Evolutionary conservation across 2,113 vertebrate species (phyloP).

Genomic region (Microtus oregoni): DNA sequence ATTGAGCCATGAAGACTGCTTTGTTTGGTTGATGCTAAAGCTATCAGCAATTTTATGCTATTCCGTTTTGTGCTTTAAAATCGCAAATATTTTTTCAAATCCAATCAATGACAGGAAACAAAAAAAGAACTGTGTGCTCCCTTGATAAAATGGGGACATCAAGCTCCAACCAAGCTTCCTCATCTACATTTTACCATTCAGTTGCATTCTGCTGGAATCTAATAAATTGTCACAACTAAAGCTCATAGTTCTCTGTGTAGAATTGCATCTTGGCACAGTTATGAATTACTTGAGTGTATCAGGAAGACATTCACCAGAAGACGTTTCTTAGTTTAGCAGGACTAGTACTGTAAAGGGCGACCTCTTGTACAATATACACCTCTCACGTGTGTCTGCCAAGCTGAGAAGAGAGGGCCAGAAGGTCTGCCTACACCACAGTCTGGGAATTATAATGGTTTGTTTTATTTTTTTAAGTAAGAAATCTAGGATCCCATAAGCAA

Average conservation of each 20-base stretch:
- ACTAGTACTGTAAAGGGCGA: background rate
- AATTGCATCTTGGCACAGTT: background rate
- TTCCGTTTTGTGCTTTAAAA: slow-evolving; percentile 29
- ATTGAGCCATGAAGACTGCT: background rate
- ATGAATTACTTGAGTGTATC: fast-evolving
- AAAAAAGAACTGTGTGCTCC: background rate
- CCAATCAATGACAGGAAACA: background rate
- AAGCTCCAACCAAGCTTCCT: background rate
- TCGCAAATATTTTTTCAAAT: slow-evolving; percentile 21
- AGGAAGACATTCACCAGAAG: background rate
- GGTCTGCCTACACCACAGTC: background rate
- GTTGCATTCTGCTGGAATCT: background rate
- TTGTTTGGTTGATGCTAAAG: background rate
- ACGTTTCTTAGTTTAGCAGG: background rate
- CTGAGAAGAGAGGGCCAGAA: background rate
- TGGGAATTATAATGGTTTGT: background rate
- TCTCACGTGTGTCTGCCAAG: background rate
- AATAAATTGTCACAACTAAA: background rate
- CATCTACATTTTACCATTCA: background rate
- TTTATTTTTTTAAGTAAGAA: background rate
- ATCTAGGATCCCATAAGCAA: background rate
- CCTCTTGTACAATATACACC: background rate
- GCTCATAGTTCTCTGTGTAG: background rate
- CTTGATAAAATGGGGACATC: background rate
- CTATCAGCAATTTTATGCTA: slow-evolving; percentile 13